A percentile compares a stretch with the other conserved stretches of the same genome.
Evolutionary conservation across 2,888 invertebrate species (phyloP).

Genomic region (Liposcelis brunnea): DNA sequence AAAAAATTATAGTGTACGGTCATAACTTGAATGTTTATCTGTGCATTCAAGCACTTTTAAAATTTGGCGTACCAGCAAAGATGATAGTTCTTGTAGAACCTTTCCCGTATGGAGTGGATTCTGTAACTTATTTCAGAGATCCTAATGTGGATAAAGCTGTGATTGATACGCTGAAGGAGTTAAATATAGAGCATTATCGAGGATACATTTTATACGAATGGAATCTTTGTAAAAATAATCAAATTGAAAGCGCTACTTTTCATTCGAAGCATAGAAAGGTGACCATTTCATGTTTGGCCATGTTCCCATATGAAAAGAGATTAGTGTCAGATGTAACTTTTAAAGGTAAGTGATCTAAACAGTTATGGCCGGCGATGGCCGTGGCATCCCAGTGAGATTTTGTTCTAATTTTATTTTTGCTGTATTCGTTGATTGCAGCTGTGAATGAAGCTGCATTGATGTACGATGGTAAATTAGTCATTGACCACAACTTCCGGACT

Average conservation of each 20-base stretch:
- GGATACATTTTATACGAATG: slow-evolving; percentile 39
- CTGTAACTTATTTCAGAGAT: slow-evolving; percentile 14
- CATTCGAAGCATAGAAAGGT: slow-evolving; percentile 30
- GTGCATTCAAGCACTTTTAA: slow-evolving; percentile 43
- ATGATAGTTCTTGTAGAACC: slow-evolving; percentile 44
- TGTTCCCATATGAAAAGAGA: slow-evolving; percentile 39
- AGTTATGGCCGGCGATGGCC: no score
- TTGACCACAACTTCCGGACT: slow-evolving; percentile 40
- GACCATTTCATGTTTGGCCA: slow-evolving; percentile 32
- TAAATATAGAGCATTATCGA: slow-evolving; percentile 31
- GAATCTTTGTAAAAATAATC: slow-evolving; percentile 23
- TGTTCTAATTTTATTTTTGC: no score
- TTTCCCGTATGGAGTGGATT: slow-evolving; percentile 9
- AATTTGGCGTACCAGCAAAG: slow-evolving; percentile 34
- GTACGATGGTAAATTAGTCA: slow-evolving; percentile 45
- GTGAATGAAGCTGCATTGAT: slow-evolving; percentile 38
- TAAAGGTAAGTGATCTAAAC: slow-evolving; percentile 20
- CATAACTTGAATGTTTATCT: slow-evolving; percentile 44
- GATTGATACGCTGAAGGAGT: slow-evolving; percentile 25
- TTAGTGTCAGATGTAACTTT: slow-evolving; percentile 33
- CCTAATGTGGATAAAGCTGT: slow-evolving; percentile 28
- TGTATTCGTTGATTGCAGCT: slow-evolving; percentile 31
- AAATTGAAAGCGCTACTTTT: slow-evolving; percentile 30
- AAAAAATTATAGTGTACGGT: slow-evolving; percentile 45
- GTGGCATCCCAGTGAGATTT: no score